Evolutionary conservation across 2,797 vertebrate genomes (phyloP).

Genomic region (Eleutherodactylus coqui): DNA sequence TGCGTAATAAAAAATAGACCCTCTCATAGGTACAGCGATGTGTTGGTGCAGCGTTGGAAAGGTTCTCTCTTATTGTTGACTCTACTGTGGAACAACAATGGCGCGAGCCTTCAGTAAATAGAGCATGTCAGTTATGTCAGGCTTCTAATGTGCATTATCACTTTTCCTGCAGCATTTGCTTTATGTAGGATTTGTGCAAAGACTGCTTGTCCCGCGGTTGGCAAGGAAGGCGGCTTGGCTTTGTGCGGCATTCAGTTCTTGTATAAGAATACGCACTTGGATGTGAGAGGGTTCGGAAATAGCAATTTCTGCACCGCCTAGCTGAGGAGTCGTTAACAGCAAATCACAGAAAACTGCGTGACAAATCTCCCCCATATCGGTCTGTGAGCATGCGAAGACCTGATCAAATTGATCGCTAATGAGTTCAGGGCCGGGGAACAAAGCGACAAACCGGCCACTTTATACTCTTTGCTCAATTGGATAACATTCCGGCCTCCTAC

Average conservation of each 20-base stretch:
- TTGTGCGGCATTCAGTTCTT: not conserved
- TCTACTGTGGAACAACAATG: too few relatives aligned
- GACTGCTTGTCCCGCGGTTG: not conserved
- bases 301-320: not conserved
- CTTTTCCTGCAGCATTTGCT: not conserved
- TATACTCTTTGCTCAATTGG: slow-evolving; percentile 6
- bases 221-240: not conserved
- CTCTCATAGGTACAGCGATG: too few relatives aligned
- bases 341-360: not conserved
- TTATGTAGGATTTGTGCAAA: not conserved
- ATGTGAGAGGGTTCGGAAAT: not conserved
- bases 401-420: slow-evolving; percentile 35
- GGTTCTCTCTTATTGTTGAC: too few relatives aligned
- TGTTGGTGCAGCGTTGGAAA: too few relatives aligned
- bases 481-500: slow-evolving; percentile 42
- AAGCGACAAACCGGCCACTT: not conserved
- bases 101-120: too few relatives aligned
- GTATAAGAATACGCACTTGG: not conserved
- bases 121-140: too few relatives aligned
- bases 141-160: too few relatives aligned
- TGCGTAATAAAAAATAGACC: too few relatives aligned
- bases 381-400: not conserved
- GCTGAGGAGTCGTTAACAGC: not conserved
- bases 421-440: slow-evolving; percentile 14
- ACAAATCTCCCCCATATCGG: not conserved